Conservation (phyloP, 2,888 invertebrate species). For the Drosophila ustulata region DNA sequence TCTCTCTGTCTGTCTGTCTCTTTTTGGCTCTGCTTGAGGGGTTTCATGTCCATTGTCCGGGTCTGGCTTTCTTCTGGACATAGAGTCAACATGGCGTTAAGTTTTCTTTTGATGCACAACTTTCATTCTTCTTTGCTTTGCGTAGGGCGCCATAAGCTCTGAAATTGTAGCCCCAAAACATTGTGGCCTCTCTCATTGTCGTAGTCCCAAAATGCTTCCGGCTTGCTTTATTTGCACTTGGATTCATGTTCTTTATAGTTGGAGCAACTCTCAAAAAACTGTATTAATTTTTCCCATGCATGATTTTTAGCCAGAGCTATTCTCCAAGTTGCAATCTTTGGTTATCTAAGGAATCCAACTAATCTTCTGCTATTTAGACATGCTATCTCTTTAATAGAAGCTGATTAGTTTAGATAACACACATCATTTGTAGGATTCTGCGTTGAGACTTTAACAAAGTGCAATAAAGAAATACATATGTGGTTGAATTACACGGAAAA, state of each 20-base stretch:
- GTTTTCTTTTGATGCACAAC: conserved; percentile 44
- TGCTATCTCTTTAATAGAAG: conserved; percentile 2
- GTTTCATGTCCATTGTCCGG: conserved; percentile 41
- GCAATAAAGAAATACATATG: background rate
- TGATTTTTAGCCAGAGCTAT: background rate
- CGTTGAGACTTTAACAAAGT: background rate
- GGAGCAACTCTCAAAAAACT: background rate
- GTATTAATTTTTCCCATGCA: background rate
- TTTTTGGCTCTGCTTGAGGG: conserved; percentile 32
- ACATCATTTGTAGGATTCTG: background rate
- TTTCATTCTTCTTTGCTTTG: conserved; percentile 57
- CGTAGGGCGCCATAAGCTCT: background rate
- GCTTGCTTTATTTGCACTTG: background rate
- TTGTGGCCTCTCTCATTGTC: background rate
- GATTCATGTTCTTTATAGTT: conserved; percentile 3
- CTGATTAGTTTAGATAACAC: background rate
- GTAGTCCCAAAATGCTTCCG: conserved; percentile 2
- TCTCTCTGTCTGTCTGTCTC: background rate
- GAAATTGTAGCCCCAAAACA: conserved; percentile 8
- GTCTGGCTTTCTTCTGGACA: conserved; percentile 54
- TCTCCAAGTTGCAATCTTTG: background rate
- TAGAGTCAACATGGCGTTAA: conserved; percentile 40
- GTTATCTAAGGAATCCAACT: conserved; percentile 17
- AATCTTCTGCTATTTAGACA: conserved; percentile 13
- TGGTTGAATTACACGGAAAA: background rate